phyloP scores from a whole-genome alignment of 2,888 invertebrate species.

The Opisthograptis luteolata region DNA sequence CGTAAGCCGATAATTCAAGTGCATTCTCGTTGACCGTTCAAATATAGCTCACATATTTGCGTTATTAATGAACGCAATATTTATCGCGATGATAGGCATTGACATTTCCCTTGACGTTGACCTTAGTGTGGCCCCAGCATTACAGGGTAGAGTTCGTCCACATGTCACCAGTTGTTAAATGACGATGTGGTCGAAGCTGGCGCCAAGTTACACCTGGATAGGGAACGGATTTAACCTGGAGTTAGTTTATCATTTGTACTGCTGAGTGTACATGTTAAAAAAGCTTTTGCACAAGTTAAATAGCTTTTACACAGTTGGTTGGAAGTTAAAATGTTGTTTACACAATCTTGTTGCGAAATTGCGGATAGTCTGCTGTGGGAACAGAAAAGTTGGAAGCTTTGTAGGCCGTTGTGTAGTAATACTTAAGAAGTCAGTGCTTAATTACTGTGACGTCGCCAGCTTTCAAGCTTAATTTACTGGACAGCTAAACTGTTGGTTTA shows the following conservation, averaged over 20 bases:
- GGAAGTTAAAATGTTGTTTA: slow-evolving; percentile 38
- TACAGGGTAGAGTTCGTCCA: no score
- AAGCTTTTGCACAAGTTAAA: slow-evolving; percentile 46
- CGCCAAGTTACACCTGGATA: no score
- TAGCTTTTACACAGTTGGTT: slow-evolving; percentile 41
- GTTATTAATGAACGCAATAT: no score
- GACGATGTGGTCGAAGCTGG: no score
- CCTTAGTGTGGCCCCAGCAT: no score
- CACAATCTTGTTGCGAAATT: slow-evolving; percentile 23
- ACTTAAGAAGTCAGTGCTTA: background rate
- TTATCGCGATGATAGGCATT: no score
- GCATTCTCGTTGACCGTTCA: no score
- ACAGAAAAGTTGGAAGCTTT: slow-evolving; percentile 29
- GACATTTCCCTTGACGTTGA: no score
- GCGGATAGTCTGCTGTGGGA: slow-evolving; percentile 19
- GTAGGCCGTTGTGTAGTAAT: background rate
- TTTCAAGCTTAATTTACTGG: slow-evolving; percentile 1
- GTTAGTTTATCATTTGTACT: background rate
- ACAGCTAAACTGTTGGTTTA: no score
- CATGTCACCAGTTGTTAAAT: no score
- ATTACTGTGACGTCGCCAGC: background rate
- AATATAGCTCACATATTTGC: no score
- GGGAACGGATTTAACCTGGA: background rate
- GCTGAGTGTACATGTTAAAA: slow-evolving; percentile 31
- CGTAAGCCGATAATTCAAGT: no score